phyloP scores from a whole-genome alignment of 1,140 invertebrate genomes.

The Sitophilus oryzae region DNA sequence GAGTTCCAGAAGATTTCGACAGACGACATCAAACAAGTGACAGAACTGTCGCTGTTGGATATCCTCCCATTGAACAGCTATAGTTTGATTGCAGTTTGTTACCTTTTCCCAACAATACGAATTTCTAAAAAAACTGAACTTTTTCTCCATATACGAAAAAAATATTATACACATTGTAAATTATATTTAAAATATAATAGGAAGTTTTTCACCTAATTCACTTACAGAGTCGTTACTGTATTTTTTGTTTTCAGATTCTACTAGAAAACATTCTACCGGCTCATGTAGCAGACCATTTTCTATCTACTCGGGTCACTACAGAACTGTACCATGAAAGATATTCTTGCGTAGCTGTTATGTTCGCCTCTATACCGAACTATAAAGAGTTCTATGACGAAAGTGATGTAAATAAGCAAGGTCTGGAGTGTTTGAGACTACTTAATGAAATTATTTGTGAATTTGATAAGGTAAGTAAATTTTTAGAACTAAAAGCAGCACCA shows the following conservation, averaged over 20 bases:
- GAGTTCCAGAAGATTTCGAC: no score
- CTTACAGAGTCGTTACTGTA: no score
- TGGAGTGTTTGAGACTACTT: conserved; percentile 88
- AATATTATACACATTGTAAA: background rate
- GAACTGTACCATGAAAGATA: conserved; percentile 94
- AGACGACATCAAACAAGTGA: no score
- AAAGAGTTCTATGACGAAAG: conserved; percentile 98
- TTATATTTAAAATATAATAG: no score
- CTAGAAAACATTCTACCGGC: conserved; percentile 95
- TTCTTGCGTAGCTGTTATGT: conserved; percentile 93
- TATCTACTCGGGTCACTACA: conserved; percentile 61
- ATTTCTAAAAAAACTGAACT: background rate
- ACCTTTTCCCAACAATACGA: background rate
- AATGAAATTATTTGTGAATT: conserved; percentile 99
- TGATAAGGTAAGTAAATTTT: conserved; percentile 71
- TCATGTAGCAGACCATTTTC: conserved; percentile 91
- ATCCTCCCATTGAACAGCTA: no score
- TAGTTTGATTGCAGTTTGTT: no score
- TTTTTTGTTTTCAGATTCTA: conserved; percentile 58
- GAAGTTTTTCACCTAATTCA: no score
- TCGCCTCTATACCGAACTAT: conserved; percentile 97
- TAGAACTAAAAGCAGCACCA: no score
- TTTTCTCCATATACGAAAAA: background rate
- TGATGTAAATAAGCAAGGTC: conserved; percentile 92
- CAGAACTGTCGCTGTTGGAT: no score